Conservation (phyloP, 2,113 vertebrate genomes). For the Podiceps cristatus region DNA sequence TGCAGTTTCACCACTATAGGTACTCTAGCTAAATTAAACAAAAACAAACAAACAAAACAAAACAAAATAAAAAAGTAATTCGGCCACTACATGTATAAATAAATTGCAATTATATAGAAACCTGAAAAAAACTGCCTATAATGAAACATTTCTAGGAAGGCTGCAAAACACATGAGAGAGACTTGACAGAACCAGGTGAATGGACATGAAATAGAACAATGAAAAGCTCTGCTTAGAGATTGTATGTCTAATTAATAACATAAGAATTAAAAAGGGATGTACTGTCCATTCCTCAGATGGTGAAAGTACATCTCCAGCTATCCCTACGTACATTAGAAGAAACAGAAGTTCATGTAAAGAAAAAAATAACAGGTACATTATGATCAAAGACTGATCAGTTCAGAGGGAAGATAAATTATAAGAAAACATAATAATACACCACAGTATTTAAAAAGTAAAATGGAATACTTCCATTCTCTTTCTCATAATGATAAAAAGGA, state of each 20-base stretch:
- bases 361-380: neutral
- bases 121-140: neutral
- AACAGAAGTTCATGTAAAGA: neutral
- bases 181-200: neutral
- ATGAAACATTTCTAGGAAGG: neutral
- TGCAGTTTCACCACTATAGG: neutral
- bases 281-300: neutral
- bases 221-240: neutral
- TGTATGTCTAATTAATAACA: neutral
- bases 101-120: neutral
- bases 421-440: neutral
- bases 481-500: neutral
- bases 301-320: neutral
- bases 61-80: no score
- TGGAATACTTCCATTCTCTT: neutral
- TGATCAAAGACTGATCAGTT: neutral
- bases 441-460: neutral
- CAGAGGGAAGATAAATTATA: neutral
- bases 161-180: neutral
- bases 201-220: neutral
- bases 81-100: neutral
- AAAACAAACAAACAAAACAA: no score
- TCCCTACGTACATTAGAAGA: neutral
- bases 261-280: neutral
- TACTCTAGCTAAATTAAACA: neutral